Evolutionary conservation across 2,113 vertebrate genomes (phyloP).

Genomic region (Amblyopsis rosae): DNA sequence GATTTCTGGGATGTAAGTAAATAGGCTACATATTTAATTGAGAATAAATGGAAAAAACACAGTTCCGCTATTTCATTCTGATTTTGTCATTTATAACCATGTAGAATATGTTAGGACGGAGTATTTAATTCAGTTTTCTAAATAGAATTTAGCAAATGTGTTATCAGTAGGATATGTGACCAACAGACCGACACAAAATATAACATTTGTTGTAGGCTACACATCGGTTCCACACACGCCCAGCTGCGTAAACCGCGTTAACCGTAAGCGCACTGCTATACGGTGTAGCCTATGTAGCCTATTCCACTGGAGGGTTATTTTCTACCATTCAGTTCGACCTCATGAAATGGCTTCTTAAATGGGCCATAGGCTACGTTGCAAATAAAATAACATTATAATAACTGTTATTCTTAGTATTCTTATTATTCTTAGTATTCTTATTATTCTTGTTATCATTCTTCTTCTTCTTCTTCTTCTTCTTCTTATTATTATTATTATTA

Average conservation of each 20-base stretch:
- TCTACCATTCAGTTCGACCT: too few species aligned
- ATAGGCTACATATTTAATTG: slow-evolving; percentile 11
- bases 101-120: background rate
- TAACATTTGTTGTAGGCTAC: too few species aligned
- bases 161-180: background rate
- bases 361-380: slow-evolving; percentile 14
- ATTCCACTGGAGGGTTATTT: slow-evolving; percentile 38
- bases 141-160: background rate
- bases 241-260: slow-evolving; percentile 20
- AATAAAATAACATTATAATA: too few species aligned
- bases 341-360: background rate
- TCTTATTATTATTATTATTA: too few species aligned
- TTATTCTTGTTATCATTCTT: too few species aligned
- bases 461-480: too few species aligned
- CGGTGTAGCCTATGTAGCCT: slow-evolving; percentile 6
- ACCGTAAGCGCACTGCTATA: slow-evolving; percentile 30
- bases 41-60: slow-evolving; percentile 12
- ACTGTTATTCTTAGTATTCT: too few species aligned
- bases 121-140: too few species aligned
- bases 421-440: too few species aligned
- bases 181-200: background rate
- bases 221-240: background rate
- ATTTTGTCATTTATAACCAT: background rate
- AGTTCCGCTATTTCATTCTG: background rate
- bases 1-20: slow-evolving; percentile 62